phyloP scores from a whole-genome alignment of 2,888 invertebrate genomes.

The Sarcophaga rosellei region DNA sequence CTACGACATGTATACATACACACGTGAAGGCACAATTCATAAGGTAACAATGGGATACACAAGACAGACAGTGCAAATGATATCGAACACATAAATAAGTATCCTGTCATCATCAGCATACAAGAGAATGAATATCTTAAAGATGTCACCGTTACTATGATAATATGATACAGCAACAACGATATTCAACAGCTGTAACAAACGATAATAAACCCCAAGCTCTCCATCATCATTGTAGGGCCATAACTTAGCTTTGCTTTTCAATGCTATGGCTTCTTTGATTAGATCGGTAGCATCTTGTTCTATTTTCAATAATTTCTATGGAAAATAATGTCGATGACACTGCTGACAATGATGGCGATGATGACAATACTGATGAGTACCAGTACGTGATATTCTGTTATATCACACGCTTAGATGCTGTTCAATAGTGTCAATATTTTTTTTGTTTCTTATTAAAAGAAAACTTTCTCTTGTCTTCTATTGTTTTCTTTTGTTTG shows the following conservation, averaged over 20 bases:
- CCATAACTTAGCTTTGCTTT: no score
- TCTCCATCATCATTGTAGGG: no score
- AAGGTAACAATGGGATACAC: conserved; percentile 7
- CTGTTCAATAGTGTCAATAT: conserved; percentile 37
- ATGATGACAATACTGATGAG: conserved; percentile 24
- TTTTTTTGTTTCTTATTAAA: background rate
- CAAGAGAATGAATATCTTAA: conserved; percentile 40
- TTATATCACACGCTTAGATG: conserved; percentile 15
- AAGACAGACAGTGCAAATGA: background rate
- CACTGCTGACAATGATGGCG: conserved; percentile 7
- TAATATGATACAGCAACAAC: conserved; percentile 30
- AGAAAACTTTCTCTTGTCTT: no score
- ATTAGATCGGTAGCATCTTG: conserved; percentile 5
- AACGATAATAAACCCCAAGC: no score
- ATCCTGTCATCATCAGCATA: conserved; percentile 45
- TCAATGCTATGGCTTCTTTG: background rate
- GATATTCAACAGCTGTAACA: conserved; percentile 10
- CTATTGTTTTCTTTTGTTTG: background rate
- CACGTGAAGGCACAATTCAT: background rate
- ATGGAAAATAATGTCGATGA: conserved; percentile 43
- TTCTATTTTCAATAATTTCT: conserved; percentile 23
- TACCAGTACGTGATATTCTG: conserved; percentile 46
- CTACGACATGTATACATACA: background rate
- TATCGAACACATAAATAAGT: background rate
- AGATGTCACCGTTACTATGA: conserved; percentile 47